Conservation (phyloP, 64 coral and sea anemone genomes). For the Pocillopora verrucosa region DNA sequence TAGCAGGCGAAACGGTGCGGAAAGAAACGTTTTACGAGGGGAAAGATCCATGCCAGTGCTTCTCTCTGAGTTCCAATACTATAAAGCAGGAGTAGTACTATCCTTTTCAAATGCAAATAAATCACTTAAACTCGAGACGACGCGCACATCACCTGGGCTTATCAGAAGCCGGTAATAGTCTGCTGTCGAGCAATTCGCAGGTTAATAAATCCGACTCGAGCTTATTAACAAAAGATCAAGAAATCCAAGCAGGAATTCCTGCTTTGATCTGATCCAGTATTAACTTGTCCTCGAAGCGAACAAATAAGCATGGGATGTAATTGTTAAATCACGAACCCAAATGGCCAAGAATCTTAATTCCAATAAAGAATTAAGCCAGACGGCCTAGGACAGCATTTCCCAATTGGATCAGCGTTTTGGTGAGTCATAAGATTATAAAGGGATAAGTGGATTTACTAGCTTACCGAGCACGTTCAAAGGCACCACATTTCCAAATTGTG, state of each 20-base stretch:
- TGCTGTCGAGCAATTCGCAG: constrained; percentile 11
- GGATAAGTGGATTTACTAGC: neutral
- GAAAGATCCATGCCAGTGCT: neutral
- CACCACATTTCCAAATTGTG: neutral
- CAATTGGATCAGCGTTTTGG: constrained; percentile 41
- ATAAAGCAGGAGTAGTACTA: neutral
- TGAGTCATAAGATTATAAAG: constrained; percentile 13
- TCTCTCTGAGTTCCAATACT: neutral
- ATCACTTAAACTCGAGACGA: neutral
- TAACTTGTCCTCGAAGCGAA: neutral
- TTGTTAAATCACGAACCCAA: neutral
- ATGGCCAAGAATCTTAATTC: neutral
- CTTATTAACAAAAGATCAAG: constrained; percentile 2
- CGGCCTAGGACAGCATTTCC: neutral
- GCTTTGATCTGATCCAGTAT: neutral
- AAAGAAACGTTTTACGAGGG: neutral
- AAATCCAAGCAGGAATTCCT: constrained; percentile 3
- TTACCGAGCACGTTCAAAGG: constrained; percentile 2
- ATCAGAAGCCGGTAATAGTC: constrained; percentile 37
- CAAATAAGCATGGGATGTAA: neutral
- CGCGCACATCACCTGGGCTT: constrained; percentile 3
- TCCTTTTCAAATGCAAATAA: neutral
- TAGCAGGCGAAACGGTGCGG: constrained; percentile 23
- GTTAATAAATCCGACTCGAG: constrained; percentile 34
- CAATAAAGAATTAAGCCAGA: neutral